Conservation (phyloP, 2,113 vertebrate genomes). For the Turdus rufiventris region DNA sequence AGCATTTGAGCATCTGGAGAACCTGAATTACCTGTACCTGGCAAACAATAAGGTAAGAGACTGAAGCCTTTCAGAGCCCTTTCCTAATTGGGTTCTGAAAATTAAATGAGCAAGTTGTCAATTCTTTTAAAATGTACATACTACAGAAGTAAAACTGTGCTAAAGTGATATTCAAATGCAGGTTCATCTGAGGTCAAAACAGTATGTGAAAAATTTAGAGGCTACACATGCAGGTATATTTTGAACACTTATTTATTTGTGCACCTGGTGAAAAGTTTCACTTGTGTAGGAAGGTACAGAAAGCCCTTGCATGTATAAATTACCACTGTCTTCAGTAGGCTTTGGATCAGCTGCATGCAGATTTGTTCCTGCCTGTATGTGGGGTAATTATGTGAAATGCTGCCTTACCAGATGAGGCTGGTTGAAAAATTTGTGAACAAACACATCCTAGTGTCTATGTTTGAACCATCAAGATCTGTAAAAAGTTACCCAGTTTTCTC, state of each 20-base stretch:
- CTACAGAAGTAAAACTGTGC: background rate
- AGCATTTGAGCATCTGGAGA: constrained; percentile 88
- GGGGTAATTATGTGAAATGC: background rate
- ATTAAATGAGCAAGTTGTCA: background rate
- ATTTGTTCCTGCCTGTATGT: background rate
- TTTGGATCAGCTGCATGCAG: background rate
- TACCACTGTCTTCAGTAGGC: background rate
- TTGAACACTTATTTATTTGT: background rate
- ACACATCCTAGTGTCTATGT: background rate
- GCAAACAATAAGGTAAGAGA: constrained; percentile 93
- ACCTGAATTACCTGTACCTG: constrained; percentile 93
- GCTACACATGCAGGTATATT: background rate
- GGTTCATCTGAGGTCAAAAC: background rate
- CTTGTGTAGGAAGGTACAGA: background rate
- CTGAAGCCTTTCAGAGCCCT: background rate
- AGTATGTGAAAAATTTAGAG: background rate
- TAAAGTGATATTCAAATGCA: background rate
- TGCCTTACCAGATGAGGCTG: background rate
- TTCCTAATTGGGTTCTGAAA: background rate
- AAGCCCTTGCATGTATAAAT: background rate
- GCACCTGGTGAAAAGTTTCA: background rate
- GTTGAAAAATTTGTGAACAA: background rate
- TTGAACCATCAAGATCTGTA: background rate
- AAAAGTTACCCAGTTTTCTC: background rate
- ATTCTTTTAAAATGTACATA: background rate